Conservation (phyloP, 1,140 invertebrate species). For the Fragariocoptes setiger region DNA sequence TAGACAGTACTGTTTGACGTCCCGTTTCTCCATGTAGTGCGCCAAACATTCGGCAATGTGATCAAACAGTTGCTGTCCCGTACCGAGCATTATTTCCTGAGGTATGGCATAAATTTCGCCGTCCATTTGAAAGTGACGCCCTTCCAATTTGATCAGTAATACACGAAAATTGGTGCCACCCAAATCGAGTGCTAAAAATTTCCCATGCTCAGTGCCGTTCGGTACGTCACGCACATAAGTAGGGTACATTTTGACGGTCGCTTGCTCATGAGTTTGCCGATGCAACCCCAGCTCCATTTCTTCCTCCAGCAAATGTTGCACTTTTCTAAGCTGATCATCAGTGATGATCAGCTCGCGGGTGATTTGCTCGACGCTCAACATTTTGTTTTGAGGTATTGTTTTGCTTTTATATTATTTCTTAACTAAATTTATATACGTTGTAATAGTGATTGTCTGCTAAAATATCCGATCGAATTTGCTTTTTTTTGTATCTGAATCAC, state of each 20-base stretch:
- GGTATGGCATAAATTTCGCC: conserved; percentile 88
- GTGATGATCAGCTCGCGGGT: conserved; percentile 47
- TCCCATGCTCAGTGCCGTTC: conserved; percentile 69
- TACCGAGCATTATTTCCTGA: conserved; percentile 63
- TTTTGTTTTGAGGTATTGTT: conserved; percentile 11
- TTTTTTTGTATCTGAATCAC: no score
- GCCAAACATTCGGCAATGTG: conserved; percentile 87
- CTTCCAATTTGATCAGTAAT: conserved; percentile 51
- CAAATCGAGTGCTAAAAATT: conserved; percentile 82
- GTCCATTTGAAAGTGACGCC: conserved; percentile 37
- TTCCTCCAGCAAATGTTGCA: conserved; percentile 35
- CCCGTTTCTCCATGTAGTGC: conserved; percentile 50
- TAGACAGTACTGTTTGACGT: conserved; percentile 33
- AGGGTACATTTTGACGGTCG: conserved; percentile 61
- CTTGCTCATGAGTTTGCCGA: conserved; percentile 33
- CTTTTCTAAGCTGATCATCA: conserved; percentile 36
- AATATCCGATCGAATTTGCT: no score
- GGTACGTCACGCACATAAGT: conserved; percentile 88
- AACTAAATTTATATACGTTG: no score
- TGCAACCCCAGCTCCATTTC: conserved; percentile 46
- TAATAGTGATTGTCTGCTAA: no score
- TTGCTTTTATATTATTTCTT: no score
- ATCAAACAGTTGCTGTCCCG: conserved; percentile 57
- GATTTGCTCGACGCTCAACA: conserved; percentile 37
- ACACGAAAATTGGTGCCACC: conserved; percentile 97